phyloP scores from a whole-genome alignment of 2,797 vertebrate genomes.

The Malacoraja senta region DNA sequence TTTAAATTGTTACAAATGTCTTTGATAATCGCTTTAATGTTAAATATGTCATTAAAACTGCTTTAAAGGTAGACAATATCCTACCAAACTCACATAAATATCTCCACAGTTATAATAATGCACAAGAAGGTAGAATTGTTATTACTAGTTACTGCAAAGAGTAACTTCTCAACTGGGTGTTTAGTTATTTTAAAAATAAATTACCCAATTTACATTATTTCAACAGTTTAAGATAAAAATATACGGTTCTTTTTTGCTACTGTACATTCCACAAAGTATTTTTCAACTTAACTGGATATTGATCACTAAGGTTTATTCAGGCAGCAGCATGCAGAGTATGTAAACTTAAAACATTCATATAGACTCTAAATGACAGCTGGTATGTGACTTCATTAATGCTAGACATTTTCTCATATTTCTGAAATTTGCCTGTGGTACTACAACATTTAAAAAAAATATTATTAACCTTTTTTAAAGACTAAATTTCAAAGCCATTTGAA shows the following conservation, averaged over 20 bases:
- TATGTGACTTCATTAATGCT: neutral
- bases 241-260: too few species aligned
- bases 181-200: neutral
- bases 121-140: neutral
- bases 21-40: neutral
- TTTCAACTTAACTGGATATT: neutral
- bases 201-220: neutral
- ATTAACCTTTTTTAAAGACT: neutral
- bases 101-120: neutral
- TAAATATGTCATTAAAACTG: neutral
- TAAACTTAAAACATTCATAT: neutral
- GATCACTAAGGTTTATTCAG: neutral
- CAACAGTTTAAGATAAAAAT: neutral
- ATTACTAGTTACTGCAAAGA: neutral
- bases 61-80: neutral
- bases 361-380: neutral
- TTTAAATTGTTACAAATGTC: conserved; percentile 4
- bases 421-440: neutral
- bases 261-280: neutral
- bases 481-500: neutral
- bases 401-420: neutral
- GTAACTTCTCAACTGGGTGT: neutral
- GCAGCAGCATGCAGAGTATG: neutral
- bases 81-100: neutral
- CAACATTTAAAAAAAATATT: neutral